Evolutionary conservation across 1,140 invertebrate genomes (phyloP), one percentile per base, ranked within the genome.

Genomic region (Danaus plexippus): DNA sequence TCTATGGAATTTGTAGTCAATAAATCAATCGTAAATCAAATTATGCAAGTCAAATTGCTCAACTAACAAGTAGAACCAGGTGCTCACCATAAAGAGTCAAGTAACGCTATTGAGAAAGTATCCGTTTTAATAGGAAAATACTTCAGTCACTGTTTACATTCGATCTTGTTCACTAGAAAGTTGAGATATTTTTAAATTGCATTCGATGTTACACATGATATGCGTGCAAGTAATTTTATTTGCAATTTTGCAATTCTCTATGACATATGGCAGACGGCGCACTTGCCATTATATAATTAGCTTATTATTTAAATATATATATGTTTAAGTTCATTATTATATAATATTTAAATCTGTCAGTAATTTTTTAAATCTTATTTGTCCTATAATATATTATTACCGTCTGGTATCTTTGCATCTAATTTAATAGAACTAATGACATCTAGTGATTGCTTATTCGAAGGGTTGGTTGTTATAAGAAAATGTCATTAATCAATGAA

Each of bases 401-500:
- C 22, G 22, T 32, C 22, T 6, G 22, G 2, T 32, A 32, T 32
- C 7, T 32, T 32, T 32, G 22, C 22, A 32, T 32, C 4, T 32
- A 32, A 32, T 32, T 32, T 32, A 32, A 32, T 32, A 32, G 22
- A 6, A 32, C 22, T 32, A 32, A 32, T 32, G 22, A 32, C 22
- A 32, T 32, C 22, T 6, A 32, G 7, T 32, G 22, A 57, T 57
- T 49, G 42, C 12, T 52, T 52, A 59, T 59, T 47, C 49, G 57
- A 57, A 58, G 60, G 55, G 59, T 46, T 54, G 56, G 40, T 62
- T 32, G 22, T 43, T 53, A 64, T 65, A 75, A 73, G 70, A 70
- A 69, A 75, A 62, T 65, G 61, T 77, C 67, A 76, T 76, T 73
- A 76, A 78, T 78, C 72, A 73, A 77, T 75, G 63, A 72, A 64